Conservation (phyloP, 64 coral and sea anemone species). For the Pachyseris speciosa region DNA sequence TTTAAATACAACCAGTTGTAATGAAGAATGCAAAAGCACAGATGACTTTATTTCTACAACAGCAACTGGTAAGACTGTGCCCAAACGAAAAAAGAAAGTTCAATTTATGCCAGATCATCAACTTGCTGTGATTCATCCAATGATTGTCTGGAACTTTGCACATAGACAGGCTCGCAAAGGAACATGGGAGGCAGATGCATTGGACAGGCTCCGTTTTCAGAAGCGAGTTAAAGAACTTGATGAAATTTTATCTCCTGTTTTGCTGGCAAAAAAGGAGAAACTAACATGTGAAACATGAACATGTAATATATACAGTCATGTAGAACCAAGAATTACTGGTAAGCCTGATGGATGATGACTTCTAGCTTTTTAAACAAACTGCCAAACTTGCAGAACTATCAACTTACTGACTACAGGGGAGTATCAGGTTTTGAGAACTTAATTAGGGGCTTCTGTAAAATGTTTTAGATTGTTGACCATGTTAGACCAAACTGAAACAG, state of each 20-base stretch:
- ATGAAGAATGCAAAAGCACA: neutral
- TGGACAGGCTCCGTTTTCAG: constrained; percentile 57
- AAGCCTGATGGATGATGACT: too few species aligned
- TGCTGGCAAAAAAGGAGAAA: constrained; percentile 13
- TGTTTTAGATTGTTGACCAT: too few species aligned
- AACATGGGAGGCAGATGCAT: constrained; percentile 29
- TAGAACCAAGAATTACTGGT: too few species aligned
- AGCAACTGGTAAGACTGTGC: neutral
- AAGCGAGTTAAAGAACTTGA: constrained; percentile 37
- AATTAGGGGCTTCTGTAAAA: too few species aligned
- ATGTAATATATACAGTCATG: too few species aligned
- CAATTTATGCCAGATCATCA: constrained; percentile 46
- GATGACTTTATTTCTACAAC: neutral
- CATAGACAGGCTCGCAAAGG: constrained; percentile 60
- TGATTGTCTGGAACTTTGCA: constrained; percentile 62
- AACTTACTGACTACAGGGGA: too few species aligned
- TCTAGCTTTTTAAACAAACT: too few species aligned
- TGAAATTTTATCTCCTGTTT: constrained; percentile 59
- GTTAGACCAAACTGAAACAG: too few species aligned
- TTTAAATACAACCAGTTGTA: neutral
- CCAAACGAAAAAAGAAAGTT: constrained; percentile 25
- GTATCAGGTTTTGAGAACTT: too few species aligned
- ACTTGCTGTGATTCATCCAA: constrained; percentile 22
- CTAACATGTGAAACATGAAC: too few species aligned
- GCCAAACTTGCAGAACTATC: too few species aligned